These are phyloP conservation scores for Melitaea cinxia DNA, from an alignment of 1,140 invertebrate genomes.

Conservation along the genomic window DNA sequence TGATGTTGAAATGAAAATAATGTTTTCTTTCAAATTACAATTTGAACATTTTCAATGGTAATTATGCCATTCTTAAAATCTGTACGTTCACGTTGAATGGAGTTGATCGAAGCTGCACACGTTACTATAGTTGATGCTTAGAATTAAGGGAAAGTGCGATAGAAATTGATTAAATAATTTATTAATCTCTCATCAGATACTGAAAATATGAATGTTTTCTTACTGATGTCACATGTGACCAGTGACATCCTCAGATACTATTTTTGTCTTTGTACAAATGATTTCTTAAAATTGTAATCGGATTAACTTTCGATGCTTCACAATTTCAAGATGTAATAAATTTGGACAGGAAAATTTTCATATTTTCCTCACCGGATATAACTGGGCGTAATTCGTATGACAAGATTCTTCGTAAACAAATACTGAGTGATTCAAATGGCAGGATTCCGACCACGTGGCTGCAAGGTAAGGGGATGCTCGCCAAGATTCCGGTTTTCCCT, in stretches of 20 bases:
- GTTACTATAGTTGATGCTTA: neutral
- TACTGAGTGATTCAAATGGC: slow-evolving; percentile 42
- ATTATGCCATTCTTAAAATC: too few species aligned
- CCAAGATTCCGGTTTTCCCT: slow-evolving; percentile 65
- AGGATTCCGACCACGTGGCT: slow-evolving; percentile 48
- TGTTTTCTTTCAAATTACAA: too few species aligned
- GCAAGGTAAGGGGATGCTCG: slow-evolving; percentile 36
- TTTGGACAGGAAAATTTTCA: slow-evolving; percentile 12
- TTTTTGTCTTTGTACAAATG: too few species aligned
- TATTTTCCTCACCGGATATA: slow-evolving; percentile 27
- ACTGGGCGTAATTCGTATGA: slow-evolving; percentile 9
- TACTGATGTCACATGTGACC: too few species aligned
- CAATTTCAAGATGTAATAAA: too few species aligned
- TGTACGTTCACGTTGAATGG: neutral
- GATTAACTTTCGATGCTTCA: too few species aligned
- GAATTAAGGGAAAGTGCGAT: neutral
- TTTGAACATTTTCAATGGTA: too few species aligned
- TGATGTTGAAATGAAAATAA: too few species aligned
- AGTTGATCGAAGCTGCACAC: slow-evolving; percentile 2
- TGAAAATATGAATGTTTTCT: too few species aligned
- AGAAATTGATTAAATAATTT: neutral
- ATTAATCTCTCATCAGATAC: too few species aligned
- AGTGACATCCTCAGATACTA: too few species aligned
- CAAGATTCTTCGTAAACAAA: slow-evolving; percentile 28
- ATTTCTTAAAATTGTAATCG: neutral